Evolutionary conservation across 2,888 invertebrate genomes (phyloP), one percentile per base, ranked within the genome.

Genomic region (Argyresthia albistria): DNA sequence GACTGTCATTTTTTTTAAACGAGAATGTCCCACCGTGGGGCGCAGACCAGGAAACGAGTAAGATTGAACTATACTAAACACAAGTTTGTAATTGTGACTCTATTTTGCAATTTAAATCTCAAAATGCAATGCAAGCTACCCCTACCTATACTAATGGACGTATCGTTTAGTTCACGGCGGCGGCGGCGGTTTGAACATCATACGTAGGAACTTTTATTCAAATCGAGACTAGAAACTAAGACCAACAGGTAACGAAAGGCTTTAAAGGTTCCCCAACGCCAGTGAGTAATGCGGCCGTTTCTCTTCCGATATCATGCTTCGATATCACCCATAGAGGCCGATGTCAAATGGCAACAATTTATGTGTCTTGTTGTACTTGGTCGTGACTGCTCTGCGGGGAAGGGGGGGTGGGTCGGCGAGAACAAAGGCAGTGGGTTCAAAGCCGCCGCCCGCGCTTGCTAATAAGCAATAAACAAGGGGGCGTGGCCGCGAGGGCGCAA

Each of bases 401-500:
- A 59, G 58, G 57, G 60, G 64, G 63, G 58, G 61, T 62, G 64
- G 63, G 63, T 65, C 84, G 86, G 86, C 76, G 75, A 84, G 83
- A 82, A 86, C 84, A 87, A 86, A 84, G 86, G 74, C 71, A 69
- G 67, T 66, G 73, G 25, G 76, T 78, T 81, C 84, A 86, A 86
- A 83, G 76, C 80, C 67, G 80, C 86, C 86, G 86, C 84, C 76
- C 69, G 46, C 50, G 73, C 72, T 65, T 76, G 82, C 84, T 87
- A 87, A 86, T 87, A 86, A 87, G 87, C 86, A 86, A 87, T 87
- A 87, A 87, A 87, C 87, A 87, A 86, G 87, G 82, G 86, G 87
- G 87, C 81, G 86, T 83, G 69, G 75, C 72, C 72, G 49, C 65
- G 69, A 67, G 71, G 78, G 78, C 78, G 76, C 83, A 82, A 77